phyloP scores from a whole-genome alignment of 2,113 vertebrate species.

The Neofelis nebulosa region DNA sequence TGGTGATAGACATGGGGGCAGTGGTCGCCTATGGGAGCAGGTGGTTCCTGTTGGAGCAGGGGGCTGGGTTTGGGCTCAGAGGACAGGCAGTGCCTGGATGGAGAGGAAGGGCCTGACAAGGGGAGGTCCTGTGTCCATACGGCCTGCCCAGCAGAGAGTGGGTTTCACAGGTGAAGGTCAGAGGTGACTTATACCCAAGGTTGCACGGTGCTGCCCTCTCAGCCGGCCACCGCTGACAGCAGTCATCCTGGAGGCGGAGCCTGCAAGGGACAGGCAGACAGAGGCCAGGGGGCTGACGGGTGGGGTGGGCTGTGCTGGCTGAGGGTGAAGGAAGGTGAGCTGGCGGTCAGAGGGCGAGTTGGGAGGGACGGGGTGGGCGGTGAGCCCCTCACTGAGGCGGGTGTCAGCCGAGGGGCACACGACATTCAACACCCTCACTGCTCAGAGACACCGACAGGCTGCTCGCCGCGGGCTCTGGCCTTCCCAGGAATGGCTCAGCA shows the following conservation, averaged over 20 bases:
- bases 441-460: not conserved
- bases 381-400: not conserved
- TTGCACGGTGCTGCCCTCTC: not conserved
- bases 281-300: not conserved
- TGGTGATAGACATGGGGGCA: not conserved
- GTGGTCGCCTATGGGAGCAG: not conserved
- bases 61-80: not conserved
- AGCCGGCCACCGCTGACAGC: not conserved
- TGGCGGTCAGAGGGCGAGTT: not conserved
- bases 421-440: not conserved
- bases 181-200: not conserved
- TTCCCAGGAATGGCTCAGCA: not conserved
- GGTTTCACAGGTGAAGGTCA: not conserved
- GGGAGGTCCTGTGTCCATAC: not conserved
- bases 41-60: not conserved
- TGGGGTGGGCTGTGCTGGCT: not conserved
- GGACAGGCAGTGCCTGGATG: not conserved
- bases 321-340: not conserved
- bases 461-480: not conserved
- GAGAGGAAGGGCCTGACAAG: too few species aligned
- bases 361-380: not conserved
- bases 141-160: not conserved
- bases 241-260: not conserved
- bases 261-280: not conserved
- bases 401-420: not conserved